Conservation (phyloP, 92 coral and sea anemone species). For the Epizoanthus scotinus region DNA sequence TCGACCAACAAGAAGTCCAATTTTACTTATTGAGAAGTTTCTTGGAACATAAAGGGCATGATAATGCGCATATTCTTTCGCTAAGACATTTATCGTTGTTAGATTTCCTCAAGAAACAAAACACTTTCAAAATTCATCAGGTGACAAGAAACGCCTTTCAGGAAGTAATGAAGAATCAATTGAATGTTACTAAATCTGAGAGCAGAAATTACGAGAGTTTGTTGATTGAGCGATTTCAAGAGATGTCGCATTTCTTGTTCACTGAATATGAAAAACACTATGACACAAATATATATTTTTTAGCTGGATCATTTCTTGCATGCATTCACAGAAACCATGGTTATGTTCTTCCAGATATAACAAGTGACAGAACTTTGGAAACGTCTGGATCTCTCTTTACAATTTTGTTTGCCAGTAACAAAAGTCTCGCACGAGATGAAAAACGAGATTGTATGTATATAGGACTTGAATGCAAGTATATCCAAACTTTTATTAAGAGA, state of each 20-base stretch:
- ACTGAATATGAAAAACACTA: neutral
- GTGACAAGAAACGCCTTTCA: neutral
- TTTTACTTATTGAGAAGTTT: neutral
- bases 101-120: neutral
- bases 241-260: neutral
- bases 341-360: neutral
- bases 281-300: neutral
- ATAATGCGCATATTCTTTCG: neutral
- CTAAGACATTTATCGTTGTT: neutral
- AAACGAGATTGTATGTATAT: neutral
- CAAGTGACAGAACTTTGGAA: neutral
- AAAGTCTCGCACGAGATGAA: neutral
- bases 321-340: neutral
- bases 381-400: neutral
- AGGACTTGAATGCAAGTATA: neutral
- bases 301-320: neutral
- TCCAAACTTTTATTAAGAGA: neutral
- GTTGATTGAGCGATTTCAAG: constrained; percentile 1
- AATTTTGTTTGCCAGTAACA: neutral
- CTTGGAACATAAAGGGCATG: neutral
- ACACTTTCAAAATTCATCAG: neutral
- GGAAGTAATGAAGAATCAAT: neutral
- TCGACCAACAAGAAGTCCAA: neutral
- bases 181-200: neutral
- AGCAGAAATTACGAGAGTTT: neutral